Base-by-base conservation (phyloP, 2,113 vertebrate genomes). In the Casuarius casuarius region DNA sequence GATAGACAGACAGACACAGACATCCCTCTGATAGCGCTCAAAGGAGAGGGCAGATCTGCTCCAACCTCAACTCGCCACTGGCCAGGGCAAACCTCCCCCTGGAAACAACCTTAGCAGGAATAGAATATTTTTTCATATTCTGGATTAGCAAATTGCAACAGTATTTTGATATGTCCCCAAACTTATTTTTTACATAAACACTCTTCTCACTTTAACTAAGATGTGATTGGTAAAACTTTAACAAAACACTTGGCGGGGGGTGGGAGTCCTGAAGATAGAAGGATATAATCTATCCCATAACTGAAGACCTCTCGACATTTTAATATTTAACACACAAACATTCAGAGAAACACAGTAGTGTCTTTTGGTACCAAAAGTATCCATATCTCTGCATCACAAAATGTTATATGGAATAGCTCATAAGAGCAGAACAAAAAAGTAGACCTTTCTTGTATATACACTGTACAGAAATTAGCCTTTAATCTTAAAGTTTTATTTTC, bases 271-370 rank as follows among this genome's bases (percentile, higher is more conserved):
- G 44, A 77, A 77, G 11, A 90, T 49, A 70, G 7, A 89, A 61
- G 74, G 65, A 84, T 62, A 93, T 58, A 12, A 71, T 6, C 12
- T 71, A 46, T 66, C 75, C 26, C n/a, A 74, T 65, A 80, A 66
- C 38, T 44, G 48, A 84, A 85, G 89, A 76, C 4, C n/a, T 71
- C 48, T 92, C 84, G 90, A 48, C 11, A 82, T 81, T 62, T 81
- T 12, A 25, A 44, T 84, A 46, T 63, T 84, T 79, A 73, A 42
- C 8, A 73, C 10, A 73, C 3, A 48, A 79, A n/a, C 17, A 31
- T 63, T 80, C 23, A 77, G 13, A 78, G 33, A 56, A 87, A 77
- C 5, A 89, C 20, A 44, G 28, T 13, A 40, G 31, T 44, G 29
- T 40, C 22, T 83, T 83, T 77, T 54, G n/a, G 38, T 38, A 87